Base-by-base conservation (phyloP, 2,113 vertebrate genomes). In the Triplophysa dalaica region DNA sequence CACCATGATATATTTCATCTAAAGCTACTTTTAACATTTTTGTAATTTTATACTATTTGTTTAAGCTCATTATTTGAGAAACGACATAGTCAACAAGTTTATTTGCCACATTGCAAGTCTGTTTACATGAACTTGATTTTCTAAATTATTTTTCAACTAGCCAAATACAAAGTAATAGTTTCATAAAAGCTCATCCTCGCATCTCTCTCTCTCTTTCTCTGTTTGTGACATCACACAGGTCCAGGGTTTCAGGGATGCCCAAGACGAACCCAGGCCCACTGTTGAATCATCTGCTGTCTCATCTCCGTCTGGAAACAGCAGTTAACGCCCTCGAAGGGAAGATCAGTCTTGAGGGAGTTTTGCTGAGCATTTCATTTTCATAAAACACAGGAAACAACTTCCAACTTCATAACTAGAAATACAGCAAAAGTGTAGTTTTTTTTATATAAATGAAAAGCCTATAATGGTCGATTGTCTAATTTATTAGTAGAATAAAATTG, bases 231-330 rank as follows among this genome's bases (percentile, higher is more conserved):
- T 69, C 60, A 22, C 68, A 60, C 60, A 80, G 80, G 69, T 56
- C 56, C 79, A 79, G 56, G 92, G 93, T 3, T 93, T 94, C 79
- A 88, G 92, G 82, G 92, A 93, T 19, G 29, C 19, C 0, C 74
- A 70, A 22, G 76, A 22, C 33, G 65, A 79, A 33, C 33, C 43
- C 58, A 54, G 85, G 38, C 84, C 43, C 41, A 14, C 1, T 24
- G 62, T 17, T 0, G 74, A 33, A 48, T 17, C 64, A 8, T 76
- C 60, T 13, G 33, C 43, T 63, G 81, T 73, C 63, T 70, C 70
- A 13, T 77, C 76, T 48, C 45, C 29, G 21, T 78, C 62, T 48
- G 85, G 60, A 74, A 82, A 73, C 54, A 68, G 82, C 9, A 86
- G 84, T 14, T 92, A 92, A 83, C 83, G 89, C 12, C 73, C 84